Evolutionary conservation across 2,888 invertebrate genomes (phyloP).

Genomic region (Diadegma fenestrale): DNA sequence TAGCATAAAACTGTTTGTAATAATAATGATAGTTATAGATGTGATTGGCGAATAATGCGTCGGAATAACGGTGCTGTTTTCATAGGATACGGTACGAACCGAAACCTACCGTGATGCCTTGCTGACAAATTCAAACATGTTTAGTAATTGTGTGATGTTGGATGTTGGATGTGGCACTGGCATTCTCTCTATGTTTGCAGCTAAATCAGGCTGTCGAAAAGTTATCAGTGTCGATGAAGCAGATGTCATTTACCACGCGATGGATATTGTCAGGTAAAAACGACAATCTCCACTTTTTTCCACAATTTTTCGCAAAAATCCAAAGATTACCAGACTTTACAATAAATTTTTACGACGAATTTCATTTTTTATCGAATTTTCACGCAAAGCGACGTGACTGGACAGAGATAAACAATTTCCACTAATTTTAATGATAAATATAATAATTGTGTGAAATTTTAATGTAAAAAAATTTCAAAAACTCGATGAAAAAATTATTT

Average conservation of each 20-base stretch:
- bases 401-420: not conserved
- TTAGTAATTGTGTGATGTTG: conserved; percentile 92
- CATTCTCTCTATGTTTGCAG: conserved; percentile 99
- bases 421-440: not conserved
- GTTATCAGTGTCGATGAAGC: conserved; percentile 98
- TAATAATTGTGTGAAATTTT: not conserved
- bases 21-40: conserved; percentile 29
- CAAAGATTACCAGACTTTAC: no score
- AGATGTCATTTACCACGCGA: conserved; percentile 97
- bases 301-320: no score
- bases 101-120: conserved; percentile 95
- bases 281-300: not conserved
- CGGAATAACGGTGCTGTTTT: conserved; percentile 67
- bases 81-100: conserved; percentile 92
- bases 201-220: conserved; percentile 95
- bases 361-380: no score
- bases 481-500: not conserved
- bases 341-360: no score
- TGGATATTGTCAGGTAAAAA: conserved; percentile 94
- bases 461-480: not conserved
- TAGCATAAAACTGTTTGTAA: conserved; percentile 26
- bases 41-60: conserved; percentile 31
- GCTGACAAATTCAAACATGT: conserved; percentile 89
- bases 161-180: conserved; percentile 99
- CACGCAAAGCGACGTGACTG: no score